These are phyloP conservation scores for Myrmecophaga tridactyla DNA, from an alignment of 2,113 vertebrate species.

Conservation along the genomic window DNA sequence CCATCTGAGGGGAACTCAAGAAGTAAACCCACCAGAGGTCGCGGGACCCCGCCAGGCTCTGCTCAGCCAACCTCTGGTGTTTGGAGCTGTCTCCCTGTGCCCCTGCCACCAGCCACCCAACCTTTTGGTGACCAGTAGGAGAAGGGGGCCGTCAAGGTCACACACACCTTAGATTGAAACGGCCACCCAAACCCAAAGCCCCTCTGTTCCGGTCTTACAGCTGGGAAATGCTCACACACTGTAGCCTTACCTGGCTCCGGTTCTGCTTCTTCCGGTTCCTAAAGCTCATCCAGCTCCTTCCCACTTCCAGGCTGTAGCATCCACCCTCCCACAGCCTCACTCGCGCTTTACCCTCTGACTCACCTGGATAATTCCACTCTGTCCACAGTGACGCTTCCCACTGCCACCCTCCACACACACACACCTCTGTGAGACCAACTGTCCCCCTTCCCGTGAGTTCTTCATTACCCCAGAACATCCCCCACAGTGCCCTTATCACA, in stretches of 20 bases:
- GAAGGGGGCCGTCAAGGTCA: background rate
- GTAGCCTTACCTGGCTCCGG: background rate
- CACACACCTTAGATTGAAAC: background rate
- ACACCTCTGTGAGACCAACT: fast-evolving
- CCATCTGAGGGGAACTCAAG: background rate
- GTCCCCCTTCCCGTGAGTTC: background rate
- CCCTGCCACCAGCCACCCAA: background rate
- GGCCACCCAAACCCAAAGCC: background rate
- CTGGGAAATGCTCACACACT: fast-evolving
- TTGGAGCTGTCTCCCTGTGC: background rate
- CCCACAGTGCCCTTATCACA: background rate
- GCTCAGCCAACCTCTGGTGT: background rate
- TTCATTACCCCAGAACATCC: background rate
- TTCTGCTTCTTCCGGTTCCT: background rate
- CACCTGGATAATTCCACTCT: background rate
- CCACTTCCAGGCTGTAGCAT: too few species aligned
- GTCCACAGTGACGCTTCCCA: background rate
- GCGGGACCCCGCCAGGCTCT: background rate
- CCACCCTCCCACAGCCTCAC: background rate
- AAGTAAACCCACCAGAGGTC: too few species aligned
- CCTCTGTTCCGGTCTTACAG: background rate
- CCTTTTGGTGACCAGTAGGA: background rate
- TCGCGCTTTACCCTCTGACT: background rate
- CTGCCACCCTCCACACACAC: background rate
- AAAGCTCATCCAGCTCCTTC: background rate